Conservation (phyloP, 37 sponge, comb jelly and placozoan species). For the Tethya wilhelma region DNA sequence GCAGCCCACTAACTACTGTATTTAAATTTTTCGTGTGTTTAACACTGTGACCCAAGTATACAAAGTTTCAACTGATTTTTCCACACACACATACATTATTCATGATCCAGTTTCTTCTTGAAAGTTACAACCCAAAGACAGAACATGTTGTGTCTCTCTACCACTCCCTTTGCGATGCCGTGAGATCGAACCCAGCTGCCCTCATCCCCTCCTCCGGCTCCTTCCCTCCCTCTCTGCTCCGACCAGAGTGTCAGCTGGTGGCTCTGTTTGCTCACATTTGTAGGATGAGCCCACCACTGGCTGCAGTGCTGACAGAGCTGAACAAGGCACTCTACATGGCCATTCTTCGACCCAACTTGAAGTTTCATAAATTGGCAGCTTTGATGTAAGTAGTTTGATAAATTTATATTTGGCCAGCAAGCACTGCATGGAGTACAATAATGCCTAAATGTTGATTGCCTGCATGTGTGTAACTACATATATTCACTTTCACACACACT, state of each 20-base stretch:
- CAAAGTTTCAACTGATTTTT: background rate
- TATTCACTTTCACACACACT: background rate
- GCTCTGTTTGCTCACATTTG: conserved; percentile 49
- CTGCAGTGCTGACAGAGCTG: conserved; percentile 20
- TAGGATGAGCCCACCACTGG: background rate
- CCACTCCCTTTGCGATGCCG: conserved; percentile 2
- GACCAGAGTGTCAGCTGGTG: conserved; percentile 57
- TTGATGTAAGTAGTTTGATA: conserved; percentile 31
- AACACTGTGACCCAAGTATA: background rate
- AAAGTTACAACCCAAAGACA: conserved; percentile 40
- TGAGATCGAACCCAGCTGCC: background rate
- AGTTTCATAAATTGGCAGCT: conserved; percentile 44
- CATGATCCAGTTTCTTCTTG: conserved; percentile 37
- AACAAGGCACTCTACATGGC: conserved; percentile 35
- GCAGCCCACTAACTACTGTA: background rate
- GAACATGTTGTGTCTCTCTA: conserved; percentile 31
- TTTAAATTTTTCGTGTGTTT: background rate
- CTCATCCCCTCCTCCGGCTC: conserved; percentile 10
- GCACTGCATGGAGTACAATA: background rate
- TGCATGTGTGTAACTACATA: background rate
- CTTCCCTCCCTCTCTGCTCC: conserved; percentile 61
- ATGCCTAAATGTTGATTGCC: background rate
- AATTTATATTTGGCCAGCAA: background rate
- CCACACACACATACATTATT: background rate
- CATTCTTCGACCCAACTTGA: conserved; percentile 18